Evolutionary conservation across 2,797 vertebrate genomes (phyloP), one percentile per base, ranked within the genome.

Genomic region (Acomys russatus): DNA sequence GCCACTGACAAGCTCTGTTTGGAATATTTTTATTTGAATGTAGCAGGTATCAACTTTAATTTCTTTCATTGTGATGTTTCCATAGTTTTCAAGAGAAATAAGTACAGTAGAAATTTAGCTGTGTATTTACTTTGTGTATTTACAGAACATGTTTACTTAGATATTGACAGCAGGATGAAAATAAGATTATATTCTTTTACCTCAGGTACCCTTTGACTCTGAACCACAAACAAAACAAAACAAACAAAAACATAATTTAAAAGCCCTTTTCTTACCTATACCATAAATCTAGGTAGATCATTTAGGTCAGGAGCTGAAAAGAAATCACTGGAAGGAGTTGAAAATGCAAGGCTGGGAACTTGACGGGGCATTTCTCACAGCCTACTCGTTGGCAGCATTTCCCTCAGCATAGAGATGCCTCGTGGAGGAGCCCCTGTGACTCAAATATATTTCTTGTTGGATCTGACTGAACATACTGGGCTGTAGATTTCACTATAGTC

Each of bases 311-410:
- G 3, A 51, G 25, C 23, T 74, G 6, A 73, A 83, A 25, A 4
- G 80, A 73, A 49, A 88, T 51, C 23, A 94, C 61, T 35, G 73
- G 77, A 49, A 89, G 49, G 35, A 70, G 2, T 18, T 14, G 66
- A 20, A 25, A 78, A 22, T 7, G 1, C 4, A 30, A 63, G 12
- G 20, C 6, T 4, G 0, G 51, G 3, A 18, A 74, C 0, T 4
- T 14, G 63, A 88, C 20, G 28, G 3, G 9, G 23, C 3, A 61
- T 70, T 63, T 85, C 44, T 11, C 9, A 59, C 17, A 44, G 64
- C 88, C 33, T 78, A 38, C 82, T 77, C 9, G 4, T 38, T 78
- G 28, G 49, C 0, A 2, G n/a, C 64, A 89, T 7, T 91, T 51
- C 70, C 15, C 86, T 87, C 90, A 92, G 70, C 25, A 80, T 9